These are phyloP conservation scores for Ranitomeya variabilis DNA, from an alignment of 2,113 vertebrate genomes.

Conservation along the genomic window DNA sequence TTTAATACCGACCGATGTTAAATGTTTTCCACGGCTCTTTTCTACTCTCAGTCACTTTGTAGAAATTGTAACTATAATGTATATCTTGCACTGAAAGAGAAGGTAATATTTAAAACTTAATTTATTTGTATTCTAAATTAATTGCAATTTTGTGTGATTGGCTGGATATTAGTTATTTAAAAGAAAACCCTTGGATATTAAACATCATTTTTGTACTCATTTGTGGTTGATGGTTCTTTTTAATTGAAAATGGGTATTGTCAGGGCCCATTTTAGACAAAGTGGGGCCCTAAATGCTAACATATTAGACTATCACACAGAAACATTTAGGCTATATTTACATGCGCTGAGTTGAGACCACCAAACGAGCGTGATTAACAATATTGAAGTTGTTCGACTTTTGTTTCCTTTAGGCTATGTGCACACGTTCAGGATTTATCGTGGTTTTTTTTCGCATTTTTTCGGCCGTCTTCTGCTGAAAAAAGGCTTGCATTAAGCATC, in stretches of 20 bases:
- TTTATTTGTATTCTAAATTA: conserved; percentile 83
- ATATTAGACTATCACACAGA: too few species aligned
- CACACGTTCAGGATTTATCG: too few species aligned
- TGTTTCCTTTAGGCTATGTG: too few species aligned
- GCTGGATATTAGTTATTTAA: conserved; percentile 69
- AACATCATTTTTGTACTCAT: conserved; percentile 61
- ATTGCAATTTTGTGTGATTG: conserved; percentile 75
- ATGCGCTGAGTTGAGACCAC: too few species aligned
- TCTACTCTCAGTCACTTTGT: conserved; percentile 59
- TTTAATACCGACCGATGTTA: conserved; percentile 58
- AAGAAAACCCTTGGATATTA: conserved; percentile 62
- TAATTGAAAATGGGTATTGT: not conserved
- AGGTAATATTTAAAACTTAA: conserved; percentile 85
- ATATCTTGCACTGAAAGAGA: conserved; percentile 80
- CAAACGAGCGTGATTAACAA: too few species aligned
- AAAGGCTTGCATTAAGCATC: too few species aligned
- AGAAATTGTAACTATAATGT: conserved; percentile 72
- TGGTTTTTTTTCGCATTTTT: too few species aligned
- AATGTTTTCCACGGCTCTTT: conserved; percentile 60
- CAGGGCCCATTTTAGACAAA: too few species aligned
- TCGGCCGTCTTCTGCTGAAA: too few species aligned
- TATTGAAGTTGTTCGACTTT: too few species aligned
- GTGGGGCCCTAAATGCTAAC: too few species aligned
- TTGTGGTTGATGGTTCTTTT: conserved; percentile 14
- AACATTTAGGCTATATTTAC: too few species aligned